Evolutionary conservation across 30 jellyfish, hydroid and myxozoan genomes (phyloP), one percentile per base, ranked within the genome.

Genomic region (Hydra vulgaris): DNA sequence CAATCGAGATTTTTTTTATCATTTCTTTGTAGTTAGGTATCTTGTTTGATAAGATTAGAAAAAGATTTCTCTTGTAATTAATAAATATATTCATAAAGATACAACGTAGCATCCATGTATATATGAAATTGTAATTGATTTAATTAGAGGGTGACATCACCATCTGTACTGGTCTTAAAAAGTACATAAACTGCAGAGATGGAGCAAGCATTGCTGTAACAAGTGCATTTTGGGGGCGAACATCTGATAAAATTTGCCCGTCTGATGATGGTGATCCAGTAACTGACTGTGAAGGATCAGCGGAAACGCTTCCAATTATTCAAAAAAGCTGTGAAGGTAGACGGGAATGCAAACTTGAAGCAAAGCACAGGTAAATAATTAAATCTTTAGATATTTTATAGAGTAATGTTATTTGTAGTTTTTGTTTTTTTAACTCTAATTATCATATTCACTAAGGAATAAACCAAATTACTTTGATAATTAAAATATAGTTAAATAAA

Each of bases 191-290:
- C 61, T 91, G 98, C 73, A 88, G 98, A 77, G 98, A 91, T 76
- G 98, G 98, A 4, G 80, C 98, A 5, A 83, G 80, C 66, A 87
- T 91, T 73, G 98, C 98, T 22, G 82, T 91, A 26, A 86, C 96
- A 18, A 87, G 84, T 74, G 98, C 98, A 18, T 91, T 91, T 74
- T 91, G 98, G 98, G 98, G 98, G 20, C 79, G 98, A 18, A 80
- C 82, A 8, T 91, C 98, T 18, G 98, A 91, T 85, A 91, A 91
- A 77, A 81, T 87, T 0, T 91, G 98, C 66, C 98, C 98, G 17
- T 91, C 98, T 7, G 98, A 91, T 83, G 98, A 91, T 78, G 98
- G 98, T 8, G 98, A 91, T 53, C 98, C 98, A 19, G 98, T 91
- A 27, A 91, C 98, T 17, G 98, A 91, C 66, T 91, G 98, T 76